Evolutionary conservation across 2,113 vertebrate genomes (phyloP).

Genomic region (Daubentonia madagascariensis): DNA sequence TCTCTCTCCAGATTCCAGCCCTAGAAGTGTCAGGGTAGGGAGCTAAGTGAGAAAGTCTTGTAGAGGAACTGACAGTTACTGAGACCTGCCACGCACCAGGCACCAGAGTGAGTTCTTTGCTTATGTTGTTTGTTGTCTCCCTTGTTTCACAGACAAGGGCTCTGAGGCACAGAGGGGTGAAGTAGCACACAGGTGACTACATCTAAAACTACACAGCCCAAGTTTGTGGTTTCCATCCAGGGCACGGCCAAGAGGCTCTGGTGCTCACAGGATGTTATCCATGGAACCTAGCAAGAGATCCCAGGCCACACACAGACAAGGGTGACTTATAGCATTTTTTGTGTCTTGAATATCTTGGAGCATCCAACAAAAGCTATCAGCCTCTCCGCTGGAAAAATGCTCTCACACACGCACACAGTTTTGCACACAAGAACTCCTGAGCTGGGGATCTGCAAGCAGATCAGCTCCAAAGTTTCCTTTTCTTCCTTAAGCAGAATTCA

Average conservation of each 20-base stretch:
- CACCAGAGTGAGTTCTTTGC: neutral
- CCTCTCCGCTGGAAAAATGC: neutral
- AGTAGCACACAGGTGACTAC: neutral
- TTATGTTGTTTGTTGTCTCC: neutral
- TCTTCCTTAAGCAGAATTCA: neutral
- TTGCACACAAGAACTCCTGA: neutral
- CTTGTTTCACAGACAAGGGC: neutral
- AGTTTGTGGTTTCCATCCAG: neutral
- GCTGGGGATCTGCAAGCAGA: neutral
- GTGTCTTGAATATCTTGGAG: neutral
- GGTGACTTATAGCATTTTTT: neutral
- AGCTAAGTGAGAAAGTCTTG: neutral
- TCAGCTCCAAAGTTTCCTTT: neutral
- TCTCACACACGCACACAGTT: fast-evolving
- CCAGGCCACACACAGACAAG: neutral
- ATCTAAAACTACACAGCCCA: neutral
- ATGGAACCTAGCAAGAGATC: no score
- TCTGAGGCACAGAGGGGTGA: neutral
- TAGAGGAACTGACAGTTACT: neutral
- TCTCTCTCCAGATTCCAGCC: neutral
- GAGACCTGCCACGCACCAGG: neutral
- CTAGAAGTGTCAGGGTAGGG: neutral
- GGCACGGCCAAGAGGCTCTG: no score
- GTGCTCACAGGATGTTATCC: neutral
- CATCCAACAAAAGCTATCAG: neutral